Conservation (phyloP, 1,140 invertebrate genomes). For the Phthorimaea operculella region DNA sequence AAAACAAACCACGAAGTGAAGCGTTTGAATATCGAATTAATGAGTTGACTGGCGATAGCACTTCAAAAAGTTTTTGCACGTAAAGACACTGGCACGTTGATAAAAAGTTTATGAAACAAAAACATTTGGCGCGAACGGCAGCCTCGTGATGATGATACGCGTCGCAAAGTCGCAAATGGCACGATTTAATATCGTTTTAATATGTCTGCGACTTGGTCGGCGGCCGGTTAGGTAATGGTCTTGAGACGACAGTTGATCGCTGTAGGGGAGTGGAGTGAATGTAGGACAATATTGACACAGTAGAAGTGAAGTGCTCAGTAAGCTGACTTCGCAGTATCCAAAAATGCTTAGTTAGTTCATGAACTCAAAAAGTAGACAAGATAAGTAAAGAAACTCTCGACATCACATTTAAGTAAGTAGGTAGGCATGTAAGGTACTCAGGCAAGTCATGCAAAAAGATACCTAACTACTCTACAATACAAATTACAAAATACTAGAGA, state of each 20-base stretch:
- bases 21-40: background rate
- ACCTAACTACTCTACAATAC: no score
- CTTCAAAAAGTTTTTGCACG: background rate
- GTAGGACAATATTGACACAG: background rate
- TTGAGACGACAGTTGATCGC: background rate
- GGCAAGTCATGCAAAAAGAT: no score
- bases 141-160: background rate
- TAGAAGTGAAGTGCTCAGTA: no score
- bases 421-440: no score
- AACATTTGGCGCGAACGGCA: background rate
- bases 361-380: no score
- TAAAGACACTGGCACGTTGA: background rate
- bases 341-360: no score
- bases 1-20: background rate
- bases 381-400: no score
- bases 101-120: background rate
- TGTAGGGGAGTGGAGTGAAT: constrained; percentile 4
- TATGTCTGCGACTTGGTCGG: background rate
- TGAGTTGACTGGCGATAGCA: no score
- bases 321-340: no score
- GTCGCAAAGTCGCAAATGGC: no score
- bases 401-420: no score
- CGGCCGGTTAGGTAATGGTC: constrained; percentile 5
- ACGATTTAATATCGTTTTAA: background rate
- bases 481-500: no score